Base-by-base conservation (phyloP, 2,113 vertebrate genomes). In the Plestiodon gilberti region DNA sequence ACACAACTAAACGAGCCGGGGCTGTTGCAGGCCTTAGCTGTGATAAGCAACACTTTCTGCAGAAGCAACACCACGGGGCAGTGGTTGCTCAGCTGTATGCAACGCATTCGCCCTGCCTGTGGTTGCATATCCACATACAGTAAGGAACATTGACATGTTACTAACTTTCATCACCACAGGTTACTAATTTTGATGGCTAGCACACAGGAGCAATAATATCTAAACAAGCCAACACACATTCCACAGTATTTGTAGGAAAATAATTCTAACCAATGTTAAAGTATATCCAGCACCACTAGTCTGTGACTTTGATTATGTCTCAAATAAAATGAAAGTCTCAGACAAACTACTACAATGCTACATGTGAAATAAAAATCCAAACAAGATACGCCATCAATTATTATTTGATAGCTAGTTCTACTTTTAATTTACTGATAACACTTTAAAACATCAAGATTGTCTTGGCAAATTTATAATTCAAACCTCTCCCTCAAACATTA, bases 221-320 rank as follows among this genome's bases (percentile, higher is more conserved):
- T 71, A 61, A 61, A 61, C 3, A 43, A 55, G 90, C 82, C 86
- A 92, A 90, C 77, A 35, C 0, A 90, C 83, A 79, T 89, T 86
- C 92, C 89, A 80, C 13, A 90, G 90, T 85, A 86, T 93, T 88
- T 83, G 89, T 9, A 93, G 85, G 85, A 91, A 92, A 95, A 92
- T 86, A 88, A 91, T 84, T 15, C 81, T 73, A 89, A 92, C 91
- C 92, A 87, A 89, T 90, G 89, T 48, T 84, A 92, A 92, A 91
- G 87, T 91, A 90, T 89, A 96, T 95, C 96, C 96, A 96, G 96
- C 96, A 95, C 92, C 91, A 93, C 94, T 91, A 91, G 94, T 81
- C 84, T 75, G 88, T 95, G 93, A 91, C 33, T 93, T 92, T 94
- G 89, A 91, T 83, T 95, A 71, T 87, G 91, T 87, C 90, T 89